Conservation (phyloP, 1,140 invertebrate species). For the Littorina saxatilis region DNA sequence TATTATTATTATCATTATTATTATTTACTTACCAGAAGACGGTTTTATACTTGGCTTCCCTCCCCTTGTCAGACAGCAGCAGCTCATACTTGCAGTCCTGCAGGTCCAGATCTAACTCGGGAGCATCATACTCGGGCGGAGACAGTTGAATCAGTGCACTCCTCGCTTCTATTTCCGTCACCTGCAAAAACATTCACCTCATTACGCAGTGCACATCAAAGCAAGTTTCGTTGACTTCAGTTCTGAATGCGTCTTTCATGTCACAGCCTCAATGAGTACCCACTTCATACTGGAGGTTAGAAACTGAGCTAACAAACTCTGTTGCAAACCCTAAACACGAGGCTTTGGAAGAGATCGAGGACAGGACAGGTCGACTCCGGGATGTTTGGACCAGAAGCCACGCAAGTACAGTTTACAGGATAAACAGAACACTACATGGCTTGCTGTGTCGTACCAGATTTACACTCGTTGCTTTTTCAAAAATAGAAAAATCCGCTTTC, state of each 20-base stretch:
- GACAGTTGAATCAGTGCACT: conserved; percentile 88
- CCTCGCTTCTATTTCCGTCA: conserved; percentile 85
- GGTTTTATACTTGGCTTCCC: conserved; percentile 86
- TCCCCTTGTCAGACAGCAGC: conserved; percentile 85
- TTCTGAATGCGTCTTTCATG: background rate
- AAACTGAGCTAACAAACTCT: too few species aligned
- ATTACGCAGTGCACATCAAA: background rate
- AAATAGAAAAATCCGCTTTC: too few species aligned
- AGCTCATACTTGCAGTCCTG: conserved; percentile 86
- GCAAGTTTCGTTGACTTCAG: background rate
- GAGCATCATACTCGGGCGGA: conserved; percentile 79
- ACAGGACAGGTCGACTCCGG: too few species aligned
- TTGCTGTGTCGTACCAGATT: too few species aligned
- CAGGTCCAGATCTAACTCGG: conserved; percentile 75
- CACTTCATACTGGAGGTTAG: background rate
- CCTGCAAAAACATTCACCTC: conserved; percentile 79
- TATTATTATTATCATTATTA: too few species aligned
- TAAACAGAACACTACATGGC: too few species aligned
- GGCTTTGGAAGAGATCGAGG: too few species aligned
- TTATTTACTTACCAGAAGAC: conserved; percentile 82
- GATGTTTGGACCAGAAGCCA: too few species aligned
- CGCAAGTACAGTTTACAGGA: too few species aligned
- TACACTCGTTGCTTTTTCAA: too few species aligned
- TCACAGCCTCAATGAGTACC: background rate
- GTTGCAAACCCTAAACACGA: background rate